Conservation (phyloP, 1,140 invertebrate genomes). For the Bicyclus anynana region DNA sequence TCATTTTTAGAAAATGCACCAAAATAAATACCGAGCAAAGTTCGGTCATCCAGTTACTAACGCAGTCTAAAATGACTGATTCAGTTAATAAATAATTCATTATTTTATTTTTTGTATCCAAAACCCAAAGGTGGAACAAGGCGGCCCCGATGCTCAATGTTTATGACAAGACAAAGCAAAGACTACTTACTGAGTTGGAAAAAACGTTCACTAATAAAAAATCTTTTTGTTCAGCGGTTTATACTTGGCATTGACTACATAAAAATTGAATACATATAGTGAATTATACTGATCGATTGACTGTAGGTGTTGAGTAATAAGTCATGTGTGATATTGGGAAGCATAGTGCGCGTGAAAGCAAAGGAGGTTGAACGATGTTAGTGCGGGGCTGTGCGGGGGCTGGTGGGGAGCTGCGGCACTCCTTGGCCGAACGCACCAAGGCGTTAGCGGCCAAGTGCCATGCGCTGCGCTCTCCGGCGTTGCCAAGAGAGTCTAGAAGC, state of each 20-base stretch:
- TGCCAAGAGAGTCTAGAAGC: conserved; percentile 45
- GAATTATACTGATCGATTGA: not conserved
- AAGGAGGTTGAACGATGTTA: conserved; percentile 52
- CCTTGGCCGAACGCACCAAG: conserved; percentile 68
- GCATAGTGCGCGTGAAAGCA: conserved; percentile 20
- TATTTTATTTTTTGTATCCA: no score
- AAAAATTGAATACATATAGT: conserved; percentile 1
- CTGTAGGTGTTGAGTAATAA: conserved; percentile 15
- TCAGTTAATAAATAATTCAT: no score
- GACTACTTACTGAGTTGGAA: no score
- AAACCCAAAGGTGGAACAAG: no score
- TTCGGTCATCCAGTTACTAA: no score
- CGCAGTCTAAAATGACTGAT: no score
- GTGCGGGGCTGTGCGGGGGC: conserved; percentile 62
- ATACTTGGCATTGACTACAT: conserved; percentile 34
- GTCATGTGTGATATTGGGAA: conserved; percentile 24
- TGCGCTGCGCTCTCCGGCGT: conserved; percentile 58
- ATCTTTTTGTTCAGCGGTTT: not conserved
- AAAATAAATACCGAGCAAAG: no score
- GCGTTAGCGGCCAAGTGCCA: conserved; percentile 65
- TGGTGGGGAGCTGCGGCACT: conserved; percentile 62
- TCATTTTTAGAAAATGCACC: no score
- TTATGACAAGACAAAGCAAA: no score
- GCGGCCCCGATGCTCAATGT: no score
- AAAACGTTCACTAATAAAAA: no score